Conservation (phyloP, 1,140 invertebrate genomes). For the Sitophilus oryzae region DNA sequence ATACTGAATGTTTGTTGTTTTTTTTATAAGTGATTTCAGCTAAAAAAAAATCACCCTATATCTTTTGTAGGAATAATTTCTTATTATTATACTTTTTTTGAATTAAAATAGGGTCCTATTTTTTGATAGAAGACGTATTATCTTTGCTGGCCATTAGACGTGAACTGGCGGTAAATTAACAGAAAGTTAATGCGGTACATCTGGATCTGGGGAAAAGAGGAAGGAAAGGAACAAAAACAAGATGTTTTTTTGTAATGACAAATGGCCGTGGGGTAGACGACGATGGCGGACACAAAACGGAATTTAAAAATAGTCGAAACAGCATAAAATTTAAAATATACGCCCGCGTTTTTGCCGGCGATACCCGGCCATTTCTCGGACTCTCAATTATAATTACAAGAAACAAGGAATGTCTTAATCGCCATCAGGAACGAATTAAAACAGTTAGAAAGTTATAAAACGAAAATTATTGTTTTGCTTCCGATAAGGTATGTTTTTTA, state of each 20-base stretch:
- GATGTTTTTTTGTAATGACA: slow-evolving; percentile 31
- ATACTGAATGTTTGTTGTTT: no score
- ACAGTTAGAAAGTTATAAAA: slow-evolving; percentile 33
- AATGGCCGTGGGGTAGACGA: slow-evolving; percentile 30
- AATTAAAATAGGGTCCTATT: no score
- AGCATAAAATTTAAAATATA: slow-evolving; percentile 31
- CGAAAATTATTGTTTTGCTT: slow-evolving; percentile 31
- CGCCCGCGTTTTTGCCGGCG: slow-evolving; percentile 16
- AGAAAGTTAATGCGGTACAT: slow-evolving; percentile 28
- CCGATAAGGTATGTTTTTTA: slow-evolving; percentile 32
- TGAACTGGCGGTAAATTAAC: slow-evolving; percentile 25
- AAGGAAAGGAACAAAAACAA: slow-evolving; percentile 24
- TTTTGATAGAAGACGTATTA: no score
- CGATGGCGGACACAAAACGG: slow-evolving; percentile 21
- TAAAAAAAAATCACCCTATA: no score
- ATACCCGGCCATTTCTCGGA: slow-evolving; percentile 10
- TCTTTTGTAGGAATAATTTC: no score
- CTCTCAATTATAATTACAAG: slow-evolving; percentile 30
- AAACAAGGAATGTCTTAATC: slow-evolving; percentile 32
- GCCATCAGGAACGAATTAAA: slow-evolving; percentile 34
- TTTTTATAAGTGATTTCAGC: no score
- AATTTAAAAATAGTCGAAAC: slow-evolving; percentile 33
- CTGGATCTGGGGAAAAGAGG: slow-evolving; percentile 25
- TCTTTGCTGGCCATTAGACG: no score
- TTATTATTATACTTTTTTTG: no score